Evolutionary conservation across 2,888 invertebrate genomes (phyloP), one percentile per base, ranked within the genome.

Genomic region (Limnephilus auricula): DNA sequence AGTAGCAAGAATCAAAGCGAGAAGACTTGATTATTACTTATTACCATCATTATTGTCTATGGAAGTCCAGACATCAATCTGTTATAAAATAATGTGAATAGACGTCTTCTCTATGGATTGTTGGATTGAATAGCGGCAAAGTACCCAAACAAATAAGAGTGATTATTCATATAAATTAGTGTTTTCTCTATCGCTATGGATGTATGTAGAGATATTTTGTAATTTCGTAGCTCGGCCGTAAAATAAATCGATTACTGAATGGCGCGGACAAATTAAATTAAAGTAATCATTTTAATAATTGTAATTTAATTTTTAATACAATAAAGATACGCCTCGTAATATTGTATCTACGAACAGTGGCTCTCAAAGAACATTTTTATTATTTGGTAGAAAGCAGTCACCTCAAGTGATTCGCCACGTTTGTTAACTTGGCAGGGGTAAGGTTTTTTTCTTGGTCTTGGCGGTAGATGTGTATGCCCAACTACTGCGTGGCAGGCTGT

Each of bases 261-360:
- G 31, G 50, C 78, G 34, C 78, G 4, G 87, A 78, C 78, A 88
- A 88, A 88, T 88, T 88, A 88, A 88, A 88, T 88, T 88, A 88
- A 88, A 79, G 34, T 88, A 88, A 88, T 88, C 78, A 78, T 32
- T 88, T 34, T 88, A 88, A 88, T 88, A 88, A 88, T 88, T 88
- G 87, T 88, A 88, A 88, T 88, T 78, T 88, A 34, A 79, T 65
- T 78, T 88, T 88, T 88, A 32, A 78, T 88, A 88, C 78, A 88
- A 88, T 88, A 88, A 4, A 31, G 65, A 25, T 25, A 88, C 87
- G 87, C 87, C 87, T 34, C 9, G 85, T n/a, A 37, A 30, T 85
- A 34, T 37, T n/a, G 65, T 85, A 85, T 85, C 32, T 34, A n/a
- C n/a, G 25, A 30, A 18, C 85, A 85, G 34, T 30, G 45, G 10